Base-by-base conservation (phyloP, 2,888 invertebrate species). In the Helicoverpa assulta region DNA sequence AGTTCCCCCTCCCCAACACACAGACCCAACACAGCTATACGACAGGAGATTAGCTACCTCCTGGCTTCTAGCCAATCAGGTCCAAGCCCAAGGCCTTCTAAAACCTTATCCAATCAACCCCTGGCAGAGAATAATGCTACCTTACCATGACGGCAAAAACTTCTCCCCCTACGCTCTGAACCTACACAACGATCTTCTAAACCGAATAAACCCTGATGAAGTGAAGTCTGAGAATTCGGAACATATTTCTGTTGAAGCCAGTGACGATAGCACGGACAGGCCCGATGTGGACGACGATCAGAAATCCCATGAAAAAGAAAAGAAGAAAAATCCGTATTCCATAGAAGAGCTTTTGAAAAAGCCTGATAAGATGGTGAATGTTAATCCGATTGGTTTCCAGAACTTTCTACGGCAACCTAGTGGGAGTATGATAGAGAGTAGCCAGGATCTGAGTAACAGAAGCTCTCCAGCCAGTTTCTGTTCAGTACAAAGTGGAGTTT, bases 331-430 rank as follows among this genome's bases (percentile, higher is more conserved):
- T 88, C 98, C 98, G 0, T 98, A 98, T 88, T 98, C 98, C 1
- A 98, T 98, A 87, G 98, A 98, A 83, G 98, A 98, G 86, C 90
- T 98, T 10, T 88, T 98, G 37, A 98, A 98, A 88, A 98, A 98
- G 83, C 98, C 98, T 0, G 97, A 97, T 76, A 97, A 97, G 86
- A 96, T 96, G 82, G 91, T 92, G 0, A 91, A 87, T 65, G 85
- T 91, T 0, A 88, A 88, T 67, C 93, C 95, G 10, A 86, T 93
- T 29, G 92, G 88, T 3, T 93, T 95, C 57, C 92, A 91, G 71
- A 93, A 95, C 63, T 95, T 96, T 62, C 91, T 96, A 8, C 91
- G 96, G 21, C 96, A 97, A 78, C 96, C 96, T 0, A 96, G 96
- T 80, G 96, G 96, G 0, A 96, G 96, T 78, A 93, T 96, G 90